Conservation (phyloP, 1,140 invertebrate species). For the Trinorchestia longiramus region DNA sequence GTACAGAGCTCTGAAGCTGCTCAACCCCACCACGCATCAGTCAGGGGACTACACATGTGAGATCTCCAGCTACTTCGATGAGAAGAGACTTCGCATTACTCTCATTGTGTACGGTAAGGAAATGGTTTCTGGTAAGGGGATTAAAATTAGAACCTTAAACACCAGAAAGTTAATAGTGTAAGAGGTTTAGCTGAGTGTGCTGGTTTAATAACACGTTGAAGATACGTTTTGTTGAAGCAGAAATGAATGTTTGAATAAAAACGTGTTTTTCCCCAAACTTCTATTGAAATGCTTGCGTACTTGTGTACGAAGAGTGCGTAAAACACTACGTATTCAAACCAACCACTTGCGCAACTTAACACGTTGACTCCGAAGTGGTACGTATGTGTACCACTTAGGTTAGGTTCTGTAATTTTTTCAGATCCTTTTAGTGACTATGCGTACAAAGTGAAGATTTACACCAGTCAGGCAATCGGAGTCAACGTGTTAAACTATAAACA, state of each 20-base stretch:
- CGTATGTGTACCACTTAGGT: too few species aligned
- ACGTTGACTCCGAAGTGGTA: too few species aligned
- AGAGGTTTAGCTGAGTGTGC: not conserved
- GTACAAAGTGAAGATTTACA: too few species aligned
- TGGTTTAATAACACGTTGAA: not conserved
- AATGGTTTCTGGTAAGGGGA: not conserved
- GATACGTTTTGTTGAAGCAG: not conserved
- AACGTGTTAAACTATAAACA: not conserved
- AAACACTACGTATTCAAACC: too few species aligned
- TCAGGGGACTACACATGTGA: not conserved
- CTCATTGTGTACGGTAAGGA: conserved; percentile 31
- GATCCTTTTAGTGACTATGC: too few species aligned
- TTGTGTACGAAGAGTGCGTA: too few species aligned
- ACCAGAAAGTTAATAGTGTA: not conserved
- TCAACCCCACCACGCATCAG: not conserved
- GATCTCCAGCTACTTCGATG: conserved; percentile 6
- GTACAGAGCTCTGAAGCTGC: conserved; percentile 2
- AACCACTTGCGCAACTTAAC: too few species aligned
- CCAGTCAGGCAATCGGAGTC: too few species aligned
- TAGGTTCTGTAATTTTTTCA: too few species aligned
- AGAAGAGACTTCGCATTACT: not conserved
- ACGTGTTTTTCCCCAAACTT: not conserved
- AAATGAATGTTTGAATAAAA: not conserved
- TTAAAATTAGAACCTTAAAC: not conserved
- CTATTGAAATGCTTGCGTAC: not conserved